Conservation (phyloP, 64 coral and sea anemone species). For the Pachyseris speciosa region DNA sequence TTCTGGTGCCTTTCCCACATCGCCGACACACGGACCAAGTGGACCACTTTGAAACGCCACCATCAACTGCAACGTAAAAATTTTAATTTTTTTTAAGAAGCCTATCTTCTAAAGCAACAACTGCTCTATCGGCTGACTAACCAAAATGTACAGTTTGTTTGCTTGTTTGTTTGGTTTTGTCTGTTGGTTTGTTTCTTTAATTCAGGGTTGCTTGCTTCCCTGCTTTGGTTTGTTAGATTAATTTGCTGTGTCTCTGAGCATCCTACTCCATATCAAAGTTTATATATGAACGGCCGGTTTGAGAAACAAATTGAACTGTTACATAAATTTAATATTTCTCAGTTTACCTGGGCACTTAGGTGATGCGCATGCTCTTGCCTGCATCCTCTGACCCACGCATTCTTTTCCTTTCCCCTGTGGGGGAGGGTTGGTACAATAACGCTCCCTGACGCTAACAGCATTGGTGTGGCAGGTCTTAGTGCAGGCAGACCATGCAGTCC, state of each 20-base stretch:
- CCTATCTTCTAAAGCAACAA: no score
- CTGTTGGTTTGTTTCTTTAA: no score
- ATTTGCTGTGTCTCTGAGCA: no score
- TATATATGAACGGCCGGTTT: no score
- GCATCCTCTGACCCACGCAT: conserved; percentile 73
- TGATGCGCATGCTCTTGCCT: conserved; percentile 69
- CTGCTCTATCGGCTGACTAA: no score
- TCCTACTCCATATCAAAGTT: no score
- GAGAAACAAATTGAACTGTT: no score
- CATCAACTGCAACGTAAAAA: conserved; percentile 32
- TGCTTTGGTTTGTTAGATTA: no score
- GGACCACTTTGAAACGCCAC: conserved; percentile 58
- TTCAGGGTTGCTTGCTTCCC: no score
- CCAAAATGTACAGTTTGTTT: no score
- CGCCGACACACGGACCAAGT: conserved; percentile 62
- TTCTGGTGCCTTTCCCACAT: conserved; percentile 55
- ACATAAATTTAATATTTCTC: not conserved
- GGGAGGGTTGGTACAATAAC: conserved; percentile 84
- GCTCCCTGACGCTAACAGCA: conserved; percentile 78
- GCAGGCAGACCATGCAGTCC: conserved; percentile 87
- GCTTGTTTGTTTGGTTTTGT: no score
- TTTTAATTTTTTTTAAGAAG: not conserved
- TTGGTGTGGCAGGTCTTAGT: conserved; percentile 67
- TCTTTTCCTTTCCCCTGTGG: conserved; percentile 69
- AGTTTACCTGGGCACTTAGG: conserved; percentile 72